Percentiles rank a stretch among this genome's conserved stretches.
These are phyloP conservation scores for Brachyopa scutellaris DNA, from an alignment of 2,888 invertebrate genomes.

Conservation along the genomic window DNA sequence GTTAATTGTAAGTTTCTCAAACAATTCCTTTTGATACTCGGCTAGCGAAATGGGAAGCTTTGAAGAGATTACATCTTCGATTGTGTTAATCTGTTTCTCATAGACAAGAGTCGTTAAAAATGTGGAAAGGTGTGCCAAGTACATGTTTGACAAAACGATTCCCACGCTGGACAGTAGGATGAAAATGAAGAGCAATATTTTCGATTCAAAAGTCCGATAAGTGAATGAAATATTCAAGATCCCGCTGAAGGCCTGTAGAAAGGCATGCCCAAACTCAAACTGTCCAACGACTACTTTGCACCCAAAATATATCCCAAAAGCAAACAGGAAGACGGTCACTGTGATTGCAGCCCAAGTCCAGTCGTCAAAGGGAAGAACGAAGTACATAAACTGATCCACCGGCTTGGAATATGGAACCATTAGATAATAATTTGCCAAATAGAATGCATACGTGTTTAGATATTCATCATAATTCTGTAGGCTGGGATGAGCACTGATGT, in stretches of 20 bases:
- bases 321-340: neutral
- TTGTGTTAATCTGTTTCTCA: conserved; percentile 69
- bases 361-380: conserved; percentile 66
- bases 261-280: conserved; percentile 36
- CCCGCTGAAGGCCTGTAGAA: conserved; percentile 26
- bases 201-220: conserved; percentile 4
- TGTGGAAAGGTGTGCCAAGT: conserved; percentile 77
- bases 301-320: conserved; percentile 3
- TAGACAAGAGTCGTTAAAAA: conserved; percentile 75
- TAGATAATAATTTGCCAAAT: conserved; percentile 5
- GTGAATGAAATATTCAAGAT: conserved; percentile 13
- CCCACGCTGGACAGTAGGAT: conserved; percentile 75
- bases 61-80: conserved; percentile 69
- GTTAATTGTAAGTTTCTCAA: neutral
- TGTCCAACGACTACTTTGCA: neutral
- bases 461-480: conserved; percentile 23
- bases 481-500: conserved; percentile 30
- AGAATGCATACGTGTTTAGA: conserved; percentile 19
- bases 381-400: conserved; percentile 72
- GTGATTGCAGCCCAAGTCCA: conserved; percentile 44
- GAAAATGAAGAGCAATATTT: conserved; percentile 19
- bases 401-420: conserved; percentile 64
- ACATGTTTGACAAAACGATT: conserved; percentile 76
- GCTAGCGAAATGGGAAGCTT: conserved; percentile 47
- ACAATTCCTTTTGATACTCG: conserved; percentile 19